Percentiles rank a stretch among this genome's conserved stretches.
Evolutionary conservation across 2,113 vertebrate species (phyloP).

Genomic region (Halcyon malimbica): DNA sequence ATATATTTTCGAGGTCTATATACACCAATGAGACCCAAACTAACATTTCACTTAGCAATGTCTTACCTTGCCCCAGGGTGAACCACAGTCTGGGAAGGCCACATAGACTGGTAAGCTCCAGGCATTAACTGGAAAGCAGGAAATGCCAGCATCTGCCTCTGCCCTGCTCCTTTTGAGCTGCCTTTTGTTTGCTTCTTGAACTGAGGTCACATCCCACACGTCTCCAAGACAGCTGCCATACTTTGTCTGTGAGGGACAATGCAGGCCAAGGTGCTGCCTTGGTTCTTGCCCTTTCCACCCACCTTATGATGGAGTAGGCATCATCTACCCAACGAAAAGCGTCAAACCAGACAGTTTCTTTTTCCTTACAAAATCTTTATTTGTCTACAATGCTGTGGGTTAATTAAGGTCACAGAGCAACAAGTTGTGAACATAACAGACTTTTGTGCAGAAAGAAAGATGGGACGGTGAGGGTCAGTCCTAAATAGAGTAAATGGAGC

Average conservation of each 20-base stretch:
- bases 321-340: background rate
- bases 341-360: background rate
- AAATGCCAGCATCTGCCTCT: background rate
- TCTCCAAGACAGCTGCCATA: rapidly evolving
- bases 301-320: background rate
- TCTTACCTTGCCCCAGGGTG: background rate
- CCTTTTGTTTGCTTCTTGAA: background rate
- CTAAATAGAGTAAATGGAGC: background rate
- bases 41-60: background rate
- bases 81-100: background rate
- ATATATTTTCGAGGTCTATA: background rate
- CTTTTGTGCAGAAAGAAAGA: background rate
- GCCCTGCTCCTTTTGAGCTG: background rate
- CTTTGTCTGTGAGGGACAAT: background rate
- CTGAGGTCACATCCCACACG: rapidly evolving
- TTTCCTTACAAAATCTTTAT: background rate
- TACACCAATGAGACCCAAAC: background rate
- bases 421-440: background rate
- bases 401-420: background rate
- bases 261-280: background rate
- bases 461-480: background rate
- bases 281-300: background rate
- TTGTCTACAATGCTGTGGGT: background rate
- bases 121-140: background rate
- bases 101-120: too few species aligned